These are phyloP conservation scores for Cochlearius cochlearius DNA, from an alignment of 2,113 vertebrate genomes.

Conservation along the genomic window DNA sequence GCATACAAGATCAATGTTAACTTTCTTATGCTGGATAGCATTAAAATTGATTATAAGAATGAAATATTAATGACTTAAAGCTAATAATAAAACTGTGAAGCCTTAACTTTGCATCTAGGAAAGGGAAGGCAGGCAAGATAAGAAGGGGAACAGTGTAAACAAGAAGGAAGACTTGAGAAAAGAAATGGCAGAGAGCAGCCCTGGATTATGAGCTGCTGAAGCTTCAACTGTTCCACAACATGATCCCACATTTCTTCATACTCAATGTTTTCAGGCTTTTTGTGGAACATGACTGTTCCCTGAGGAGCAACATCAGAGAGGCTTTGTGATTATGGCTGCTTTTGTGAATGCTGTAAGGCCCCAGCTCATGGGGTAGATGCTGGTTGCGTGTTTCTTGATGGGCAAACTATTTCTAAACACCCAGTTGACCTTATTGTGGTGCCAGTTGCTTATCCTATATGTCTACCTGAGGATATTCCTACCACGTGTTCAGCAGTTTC, in stretches of 20 bases:
- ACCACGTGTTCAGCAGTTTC: neutral
- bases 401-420: neutral
- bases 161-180: neutral
- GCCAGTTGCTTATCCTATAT: neutral
- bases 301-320: neutral
- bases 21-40: neutral
- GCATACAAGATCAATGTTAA: neutral
- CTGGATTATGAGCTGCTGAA: neutral
- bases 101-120: neutral
- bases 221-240: neutral
- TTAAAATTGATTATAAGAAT: neutral
- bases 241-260: neutral
- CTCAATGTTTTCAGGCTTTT: rapidly evolving
- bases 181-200: neutral
- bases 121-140: neutral
- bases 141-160: neutral
- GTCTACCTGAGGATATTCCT: neutral
- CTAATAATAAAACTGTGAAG: neutral
- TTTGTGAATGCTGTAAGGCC: neutral
- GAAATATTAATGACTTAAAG: neutral
- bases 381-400: neutral
- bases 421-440: neutral
- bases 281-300: neutral
- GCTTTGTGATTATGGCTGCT: neutral
- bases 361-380: neutral